These are phyloP conservation scores for Aphidius gifuensis DNA, from an alignment of 1,140 invertebrate genomes.

Conservation along the genomic window DNA sequence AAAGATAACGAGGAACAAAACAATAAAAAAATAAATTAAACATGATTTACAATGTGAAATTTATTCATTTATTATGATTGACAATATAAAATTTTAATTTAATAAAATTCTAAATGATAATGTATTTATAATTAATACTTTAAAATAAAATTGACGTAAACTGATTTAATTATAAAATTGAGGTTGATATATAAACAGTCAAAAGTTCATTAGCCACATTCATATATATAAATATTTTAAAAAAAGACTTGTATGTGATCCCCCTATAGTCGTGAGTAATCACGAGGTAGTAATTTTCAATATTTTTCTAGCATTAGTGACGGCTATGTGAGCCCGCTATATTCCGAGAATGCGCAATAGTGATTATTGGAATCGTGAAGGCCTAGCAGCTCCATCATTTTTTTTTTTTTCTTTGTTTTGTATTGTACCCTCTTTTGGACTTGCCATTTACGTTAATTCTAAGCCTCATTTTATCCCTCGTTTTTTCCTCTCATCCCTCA, in stretches of 20 bases:
- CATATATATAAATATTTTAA: not conserved
- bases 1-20: too few species aligned
- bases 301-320: constrained; percentile 21
- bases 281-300: constrained; percentile 23
- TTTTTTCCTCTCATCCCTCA: constrained; percentile 10
- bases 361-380: not conserved
- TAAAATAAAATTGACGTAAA: too few species aligned
- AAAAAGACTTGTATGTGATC: too few species aligned
- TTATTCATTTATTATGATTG: too few species aligned
- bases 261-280: constrained; percentile 5
- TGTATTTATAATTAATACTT: too few species aligned
- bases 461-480: constrained; percentile 8
- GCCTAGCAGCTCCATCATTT: constrained; percentile 23
- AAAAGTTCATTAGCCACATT: constrained; percentile 13
- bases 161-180: too few species aligned
- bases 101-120: too few species aligned
- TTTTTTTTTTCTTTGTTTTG: constrained; percentile 15
- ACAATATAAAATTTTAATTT: too few species aligned
- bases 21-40: too few species aligned
- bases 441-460: too few species aligned
- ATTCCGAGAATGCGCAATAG: constrained; percentile 16
- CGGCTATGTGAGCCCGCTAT: constrained; percentile 11
- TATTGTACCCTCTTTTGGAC: not conserved
- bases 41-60: too few species aligned
- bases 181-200: too few species aligned